Evolutionary conservation across 2,797 vertebrate genomes (phyloP).

Genomic region (Danio aesculapii): DNA sequence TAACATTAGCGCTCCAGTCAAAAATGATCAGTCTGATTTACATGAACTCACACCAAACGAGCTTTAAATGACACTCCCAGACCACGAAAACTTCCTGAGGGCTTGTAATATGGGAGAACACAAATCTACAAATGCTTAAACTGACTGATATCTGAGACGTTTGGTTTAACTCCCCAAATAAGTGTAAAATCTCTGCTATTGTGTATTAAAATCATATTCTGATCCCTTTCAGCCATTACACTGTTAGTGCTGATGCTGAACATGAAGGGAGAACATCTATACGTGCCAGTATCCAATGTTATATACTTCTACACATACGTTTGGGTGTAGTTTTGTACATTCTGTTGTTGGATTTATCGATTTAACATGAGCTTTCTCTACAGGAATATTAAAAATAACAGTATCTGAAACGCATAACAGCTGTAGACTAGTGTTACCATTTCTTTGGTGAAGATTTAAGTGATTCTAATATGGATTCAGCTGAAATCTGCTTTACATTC

Average conservation of each 20-base stretch:
- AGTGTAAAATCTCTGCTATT: background rate
- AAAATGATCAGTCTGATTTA: constrained; percentile 27
- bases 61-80: constrained; percentile 22
- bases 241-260: background rate
- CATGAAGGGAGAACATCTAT: background rate
- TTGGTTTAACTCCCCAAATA: constrained; percentile 8
- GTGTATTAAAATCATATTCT: background rate
- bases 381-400: constrained; percentile 11
- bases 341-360: constrained; percentile 1
- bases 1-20: constrained; percentile 33
- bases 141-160: background rate
- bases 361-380: constrained; percentile 32
- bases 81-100: constrained; percentile 32
- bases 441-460: constrained; percentile 66
- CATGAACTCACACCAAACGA: constrained; percentile 35
- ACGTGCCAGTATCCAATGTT: background rate
- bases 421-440: constrained; percentile 52
- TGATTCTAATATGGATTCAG: constrained; percentile 49
- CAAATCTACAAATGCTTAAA: constrained; percentile 15
- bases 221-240: background rate
- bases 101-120: constrained; percentile 32
- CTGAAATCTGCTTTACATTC: constrained; percentile 58
- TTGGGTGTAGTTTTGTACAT: background rate
- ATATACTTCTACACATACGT: background rate
- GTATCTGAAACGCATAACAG: constrained; percentile 29